phyloP scores from a whole-genome alignment of 2,113 vertebrate genomes.

The Chaetura pelagica region DNA sequence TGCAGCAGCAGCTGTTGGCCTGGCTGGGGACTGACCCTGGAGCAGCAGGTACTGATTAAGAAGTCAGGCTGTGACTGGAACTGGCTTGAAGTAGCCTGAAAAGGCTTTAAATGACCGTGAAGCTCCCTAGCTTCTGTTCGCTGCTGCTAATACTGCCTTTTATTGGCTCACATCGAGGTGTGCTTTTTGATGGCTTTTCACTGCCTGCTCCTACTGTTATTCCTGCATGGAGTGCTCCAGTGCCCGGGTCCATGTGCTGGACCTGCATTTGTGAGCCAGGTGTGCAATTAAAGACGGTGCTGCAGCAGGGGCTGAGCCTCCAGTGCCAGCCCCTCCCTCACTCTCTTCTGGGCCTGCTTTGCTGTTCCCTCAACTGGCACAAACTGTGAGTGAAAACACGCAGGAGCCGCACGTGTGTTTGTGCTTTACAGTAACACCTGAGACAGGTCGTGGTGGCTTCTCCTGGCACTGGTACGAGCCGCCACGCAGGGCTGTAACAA shows the following conservation, averaged over 20 bases:
- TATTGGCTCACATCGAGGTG: background rate
- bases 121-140: background rate
- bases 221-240: background rate
- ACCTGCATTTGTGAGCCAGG: background rate
- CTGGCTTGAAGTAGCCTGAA: background rate
- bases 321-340: background rate
- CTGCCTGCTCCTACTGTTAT: background rate
- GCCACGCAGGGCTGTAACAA: background rate
- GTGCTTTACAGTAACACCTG: background rate
- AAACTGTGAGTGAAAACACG: background rate
- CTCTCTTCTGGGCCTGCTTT: background rate
- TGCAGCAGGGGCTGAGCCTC: background rate
- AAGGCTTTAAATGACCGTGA: background rate
- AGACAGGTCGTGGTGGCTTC: background rate
- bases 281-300: background rate
- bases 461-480: background rate
- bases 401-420: background rate
- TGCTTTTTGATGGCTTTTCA: background rate
- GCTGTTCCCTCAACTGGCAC: background rate
- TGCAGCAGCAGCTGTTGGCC: background rate
- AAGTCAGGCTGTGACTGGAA: background rate
- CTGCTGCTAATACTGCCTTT: background rate
- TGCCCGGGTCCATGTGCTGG: background rate
- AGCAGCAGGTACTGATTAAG: background rate
- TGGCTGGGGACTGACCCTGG: background rate